Conservation (phyloP, 2,888 invertebrate genomes). For the Alviniconcha strummeri region DNA sequence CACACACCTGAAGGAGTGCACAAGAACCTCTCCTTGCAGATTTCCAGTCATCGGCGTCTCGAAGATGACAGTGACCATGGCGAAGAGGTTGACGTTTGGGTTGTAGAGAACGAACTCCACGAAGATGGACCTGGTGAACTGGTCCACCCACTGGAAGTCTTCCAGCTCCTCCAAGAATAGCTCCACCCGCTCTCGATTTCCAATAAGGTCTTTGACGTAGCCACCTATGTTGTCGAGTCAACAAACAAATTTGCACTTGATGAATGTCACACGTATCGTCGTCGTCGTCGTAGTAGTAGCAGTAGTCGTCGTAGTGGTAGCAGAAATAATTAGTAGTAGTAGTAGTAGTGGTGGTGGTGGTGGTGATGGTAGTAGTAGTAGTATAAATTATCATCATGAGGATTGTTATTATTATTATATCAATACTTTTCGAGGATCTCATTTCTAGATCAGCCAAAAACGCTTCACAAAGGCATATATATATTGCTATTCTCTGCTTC, state of each 20-base stretch:
- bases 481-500: too few relatives aligned
- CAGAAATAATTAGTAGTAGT: too few relatives aligned
- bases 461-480: too few relatives aligned
- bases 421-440: too few relatives aligned
- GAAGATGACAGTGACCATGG: constrained; percentile 49
- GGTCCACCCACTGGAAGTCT: constrained; percentile 52
- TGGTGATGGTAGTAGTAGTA: too few relatives aligned
- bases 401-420: too few relatives aligned
- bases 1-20: constrained; percentile 46
- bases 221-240: constrained; percentile 41
- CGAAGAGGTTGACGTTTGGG: constrained; percentile 59
- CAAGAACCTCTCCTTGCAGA: constrained; percentile 43
- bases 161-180: constrained; percentile 39
- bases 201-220: constrained; percentile 48
- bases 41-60: constrained; percentile 55
- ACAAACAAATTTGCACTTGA: constrained; percentile 41
- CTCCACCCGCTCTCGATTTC: constrained; percentile 43
- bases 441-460: too few relatives aligned
- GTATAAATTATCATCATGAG: too few relatives aligned
- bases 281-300: background rate
- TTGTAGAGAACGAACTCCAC: constrained; percentile 60
- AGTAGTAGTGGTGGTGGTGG: too few relatives aligned
- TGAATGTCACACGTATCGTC: background rate
- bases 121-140: constrained; percentile 53
- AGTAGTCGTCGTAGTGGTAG: background rate